Evolutionary conservation across 2,888 invertebrate genomes (phyloP).

Genomic region (Deilephila porcellus): DNA sequence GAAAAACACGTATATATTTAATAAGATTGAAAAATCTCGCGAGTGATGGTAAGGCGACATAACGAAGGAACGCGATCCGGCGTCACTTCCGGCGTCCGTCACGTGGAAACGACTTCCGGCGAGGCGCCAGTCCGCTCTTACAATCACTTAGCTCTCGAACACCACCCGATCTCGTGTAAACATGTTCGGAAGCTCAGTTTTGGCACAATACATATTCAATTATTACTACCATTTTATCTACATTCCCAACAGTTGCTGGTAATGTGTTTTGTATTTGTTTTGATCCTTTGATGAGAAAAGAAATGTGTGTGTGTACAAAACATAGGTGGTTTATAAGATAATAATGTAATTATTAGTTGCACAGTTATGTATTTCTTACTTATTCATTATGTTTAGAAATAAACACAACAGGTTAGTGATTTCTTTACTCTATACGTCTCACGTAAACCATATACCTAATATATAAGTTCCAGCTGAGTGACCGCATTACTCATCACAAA

Average conservation of each 20-base stretch:
- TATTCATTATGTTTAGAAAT: no score
- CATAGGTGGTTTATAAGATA: no score
- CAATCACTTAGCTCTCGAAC: slow-evolving; percentile 79
- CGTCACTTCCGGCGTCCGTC: slow-evolving; percentile 81
- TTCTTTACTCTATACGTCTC: no score
- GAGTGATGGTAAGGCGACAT: slow-evolving; percentile 66
- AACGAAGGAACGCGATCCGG: slow-evolving; percentile 79
- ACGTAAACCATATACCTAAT: no score
- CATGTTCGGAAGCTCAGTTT: slow-evolving; percentile 50
- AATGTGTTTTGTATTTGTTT: slow-evolving; percentile 16
- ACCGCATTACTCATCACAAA: neutral
- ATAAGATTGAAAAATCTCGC: slow-evolving; percentile 57
- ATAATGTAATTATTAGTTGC: no score
- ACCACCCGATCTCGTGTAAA: slow-evolving; percentile 62
- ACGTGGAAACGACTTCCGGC: slow-evolving; percentile 81
- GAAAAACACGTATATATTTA: neutral
- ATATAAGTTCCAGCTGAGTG: no score
- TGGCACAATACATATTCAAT: slow-evolving; percentile 47
- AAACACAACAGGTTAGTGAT: no score
- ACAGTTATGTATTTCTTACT: no score
- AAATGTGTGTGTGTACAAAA: no score
- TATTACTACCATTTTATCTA: slow-evolving; percentile 34
- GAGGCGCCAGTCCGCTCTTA: slow-evolving; percentile 78
- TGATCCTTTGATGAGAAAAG: neutral
- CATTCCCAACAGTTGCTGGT: slow-evolving; percentile 3